Conservation (phyloP, 2,797 vertebrate species). For the Prunella strophiata region DNA sequence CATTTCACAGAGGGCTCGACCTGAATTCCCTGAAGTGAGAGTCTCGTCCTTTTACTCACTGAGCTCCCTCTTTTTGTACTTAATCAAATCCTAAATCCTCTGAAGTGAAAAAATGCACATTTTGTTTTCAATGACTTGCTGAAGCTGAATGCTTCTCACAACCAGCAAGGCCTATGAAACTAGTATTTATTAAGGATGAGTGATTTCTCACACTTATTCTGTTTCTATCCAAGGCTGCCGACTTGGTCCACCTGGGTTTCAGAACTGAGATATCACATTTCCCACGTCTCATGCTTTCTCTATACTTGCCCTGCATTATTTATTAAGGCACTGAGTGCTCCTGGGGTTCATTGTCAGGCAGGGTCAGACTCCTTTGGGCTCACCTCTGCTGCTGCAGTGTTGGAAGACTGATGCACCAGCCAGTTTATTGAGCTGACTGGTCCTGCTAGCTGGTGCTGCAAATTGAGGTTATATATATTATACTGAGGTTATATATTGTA, state of each 20-base stretch:
- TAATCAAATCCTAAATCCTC: slow-evolving; percentile 82
- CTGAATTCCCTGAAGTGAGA: slow-evolving; percentile 81
- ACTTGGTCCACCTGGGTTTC: slow-evolving; percentile 74
- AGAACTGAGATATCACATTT: slow-evolving; percentile 79
- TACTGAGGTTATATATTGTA: not conserved
- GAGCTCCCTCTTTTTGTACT: slow-evolving; percentile 71
- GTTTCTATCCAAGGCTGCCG: slow-evolving; percentile 74
- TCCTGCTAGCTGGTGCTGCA: not conserved
- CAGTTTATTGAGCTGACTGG: not conserved
- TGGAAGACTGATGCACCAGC: not conserved
- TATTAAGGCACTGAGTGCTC: slow-evolving; percentile 66
- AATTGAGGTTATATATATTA: not conserved
- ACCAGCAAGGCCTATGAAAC: slow-evolving; percentile 66
- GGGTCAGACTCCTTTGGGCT: slow-evolving; percentile 56
- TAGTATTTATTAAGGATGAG: slow-evolving; percentile 77
- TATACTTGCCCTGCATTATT: slow-evolving; percentile 76
- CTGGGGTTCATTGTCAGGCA: slow-evolving; percentile 32
- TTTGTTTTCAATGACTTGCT: slow-evolving; percentile 78
- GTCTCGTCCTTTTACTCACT: slow-evolving; percentile 69
- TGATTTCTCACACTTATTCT: slow-evolving; percentile 83
- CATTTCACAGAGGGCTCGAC: slow-evolving; percentile 66
- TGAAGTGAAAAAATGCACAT: slow-evolving; percentile 83
- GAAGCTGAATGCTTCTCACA: slow-evolving; percentile 74
- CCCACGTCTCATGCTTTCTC: slow-evolving; percentile 71
- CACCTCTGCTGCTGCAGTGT: not conserved